Conservation (phyloP, 2,797 vertebrate genomes). For the Taeniopygia guttata region DNA sequence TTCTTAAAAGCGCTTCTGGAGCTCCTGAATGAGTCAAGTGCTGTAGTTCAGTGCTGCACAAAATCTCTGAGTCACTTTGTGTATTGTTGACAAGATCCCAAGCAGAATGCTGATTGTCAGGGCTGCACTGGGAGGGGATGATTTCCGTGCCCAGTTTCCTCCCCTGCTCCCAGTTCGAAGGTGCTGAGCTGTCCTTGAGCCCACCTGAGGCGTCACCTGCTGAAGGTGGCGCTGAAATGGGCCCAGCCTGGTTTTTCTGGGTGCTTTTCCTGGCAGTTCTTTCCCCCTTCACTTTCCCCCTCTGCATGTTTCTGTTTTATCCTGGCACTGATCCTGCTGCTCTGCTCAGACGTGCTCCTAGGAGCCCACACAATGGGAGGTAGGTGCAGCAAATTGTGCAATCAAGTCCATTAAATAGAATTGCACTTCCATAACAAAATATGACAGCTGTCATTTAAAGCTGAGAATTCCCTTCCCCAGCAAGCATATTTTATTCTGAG, state of each 20-base stretch:
- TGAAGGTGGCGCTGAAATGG: neutral
- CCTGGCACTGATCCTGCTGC: slow-evolving; percentile 7
- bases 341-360: neutral
- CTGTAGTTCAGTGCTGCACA: neutral
- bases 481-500: slow-evolving; percentile 1
- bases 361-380: slow-evolving; percentile 16
- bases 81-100: neutral
- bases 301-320: neutral
- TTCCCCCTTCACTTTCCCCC: neutral
- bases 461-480: neutral
- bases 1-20: neutral
- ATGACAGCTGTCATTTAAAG: slow-evolving; percentile 55
- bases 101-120: neutral
- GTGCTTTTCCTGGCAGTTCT: neutral
- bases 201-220: neutral
- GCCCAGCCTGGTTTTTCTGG: fast-evolving
- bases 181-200: neutral
- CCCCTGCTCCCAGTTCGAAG: neutral
- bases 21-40: neutral
- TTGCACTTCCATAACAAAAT: slow-evolving; percentile 31
- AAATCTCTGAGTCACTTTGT: slow-evolving; percentile 17
- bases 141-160: neutral
- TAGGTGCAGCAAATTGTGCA: slow-evolving; percentile 45
- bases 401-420: slow-evolving; percentile 23
- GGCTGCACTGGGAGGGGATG: neutral